Conservation (phyloP, 2,797 vertebrate species). For the Limnodromus scolopaceus region DNA sequence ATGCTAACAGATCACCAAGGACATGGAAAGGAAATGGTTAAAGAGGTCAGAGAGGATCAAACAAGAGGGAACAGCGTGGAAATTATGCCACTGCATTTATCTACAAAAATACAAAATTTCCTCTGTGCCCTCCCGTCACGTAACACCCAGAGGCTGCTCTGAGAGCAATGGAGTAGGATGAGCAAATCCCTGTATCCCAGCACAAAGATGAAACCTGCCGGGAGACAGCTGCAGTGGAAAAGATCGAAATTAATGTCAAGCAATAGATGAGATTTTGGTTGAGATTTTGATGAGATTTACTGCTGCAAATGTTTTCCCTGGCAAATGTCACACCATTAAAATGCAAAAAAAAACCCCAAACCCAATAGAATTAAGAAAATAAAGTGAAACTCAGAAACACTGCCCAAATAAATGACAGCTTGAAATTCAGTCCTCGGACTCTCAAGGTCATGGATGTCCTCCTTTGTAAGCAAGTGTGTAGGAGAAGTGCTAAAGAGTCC, state of each 20-base stretch:
- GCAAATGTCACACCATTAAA: slow-evolving; percentile 44
- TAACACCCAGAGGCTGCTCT: slow-evolving; percentile 11
- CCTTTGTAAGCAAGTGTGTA: neutral
- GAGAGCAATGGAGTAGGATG: neutral
- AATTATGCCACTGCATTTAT: neutral
- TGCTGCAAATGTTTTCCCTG: slow-evolving; percentile 41
- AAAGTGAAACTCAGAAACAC: neutral
- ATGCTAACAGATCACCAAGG: neutral
- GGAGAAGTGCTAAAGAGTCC: neutral
- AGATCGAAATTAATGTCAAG: slow-evolving; percentile 36
- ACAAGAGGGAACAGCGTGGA: neutral
- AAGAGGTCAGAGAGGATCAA: neutral
- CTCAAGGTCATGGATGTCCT: neutral
- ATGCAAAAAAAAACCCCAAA: neutral
- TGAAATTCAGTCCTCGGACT: neutral
- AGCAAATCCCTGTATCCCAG: slow-evolving; percentile 1
- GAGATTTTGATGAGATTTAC: slow-evolving; percentile 55
- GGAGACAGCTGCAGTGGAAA: neutral
- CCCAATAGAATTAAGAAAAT: neutral
- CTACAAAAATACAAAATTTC: neutral
- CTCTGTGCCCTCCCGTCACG: neutral
- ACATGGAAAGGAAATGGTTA: neutral
- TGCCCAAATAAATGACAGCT: neutral
- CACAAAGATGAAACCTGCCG: neutral
- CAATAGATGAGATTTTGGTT: slow-evolving; percentile 10